phyloP scores from a whole-genome alignment of 2,113 vertebrate species.

The Sylvilagus bachmani region DNA sequence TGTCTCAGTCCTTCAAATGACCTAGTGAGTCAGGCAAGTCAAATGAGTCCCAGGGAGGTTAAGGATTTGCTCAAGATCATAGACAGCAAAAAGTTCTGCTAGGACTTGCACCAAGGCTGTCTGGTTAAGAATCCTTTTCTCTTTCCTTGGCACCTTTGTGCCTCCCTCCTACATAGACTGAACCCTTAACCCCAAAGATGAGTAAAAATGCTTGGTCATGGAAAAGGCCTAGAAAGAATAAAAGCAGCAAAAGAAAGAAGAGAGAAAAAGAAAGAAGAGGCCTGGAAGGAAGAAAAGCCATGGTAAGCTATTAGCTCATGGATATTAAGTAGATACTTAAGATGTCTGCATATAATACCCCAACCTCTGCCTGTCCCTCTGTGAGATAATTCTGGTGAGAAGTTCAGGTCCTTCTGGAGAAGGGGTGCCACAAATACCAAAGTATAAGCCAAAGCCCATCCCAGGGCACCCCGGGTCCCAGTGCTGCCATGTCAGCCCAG shows the following conservation, averaged over 20 bases:
- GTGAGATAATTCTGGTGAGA: not conserved
- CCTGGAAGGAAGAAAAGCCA: not conserved
- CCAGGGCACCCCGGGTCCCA: not conserved
- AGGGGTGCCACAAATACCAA: not conserved
- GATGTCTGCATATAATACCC: not conserved
- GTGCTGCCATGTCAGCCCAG: not conserved
- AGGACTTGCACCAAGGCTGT: not conserved
- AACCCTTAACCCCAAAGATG: not conserved
- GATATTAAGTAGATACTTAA: not conserved
- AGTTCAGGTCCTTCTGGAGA: not conserved
- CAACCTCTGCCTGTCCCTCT: not conserved
- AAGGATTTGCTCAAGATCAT: not conserved
- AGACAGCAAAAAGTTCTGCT: not conserved
- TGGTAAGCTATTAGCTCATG: not conserved
- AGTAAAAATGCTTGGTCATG: not conserved
- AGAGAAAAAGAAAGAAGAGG: not conserved
- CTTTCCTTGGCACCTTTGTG: not conserved
- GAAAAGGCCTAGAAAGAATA: not conserved
- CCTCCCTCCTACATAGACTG: not conserved
- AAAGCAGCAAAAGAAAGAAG: not conserved
- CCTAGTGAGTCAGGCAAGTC: slow-evolving; percentile 55
- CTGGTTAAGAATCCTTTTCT: not conserved
- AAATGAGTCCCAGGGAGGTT: slow-evolving; percentile 14
- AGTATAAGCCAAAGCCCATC: not conserved
- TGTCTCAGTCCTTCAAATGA: slow-evolving; percentile 58